Evolutionary conservation across 1,140 invertebrate species (phyloP).

Genomic region (Manduca sexta): DNA sequence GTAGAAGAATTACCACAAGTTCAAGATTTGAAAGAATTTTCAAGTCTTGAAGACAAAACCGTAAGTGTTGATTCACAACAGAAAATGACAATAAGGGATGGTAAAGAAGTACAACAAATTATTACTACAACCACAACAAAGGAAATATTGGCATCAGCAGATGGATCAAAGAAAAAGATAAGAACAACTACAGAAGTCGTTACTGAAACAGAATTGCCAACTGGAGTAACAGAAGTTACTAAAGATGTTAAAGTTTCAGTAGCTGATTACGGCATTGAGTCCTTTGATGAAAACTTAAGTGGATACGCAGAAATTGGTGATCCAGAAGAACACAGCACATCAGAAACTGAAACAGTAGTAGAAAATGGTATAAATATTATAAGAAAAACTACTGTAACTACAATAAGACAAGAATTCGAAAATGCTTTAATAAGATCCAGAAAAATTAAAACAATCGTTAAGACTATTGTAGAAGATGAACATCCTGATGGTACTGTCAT

Average conservation of each 20-base stretch:
- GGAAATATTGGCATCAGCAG: conserved; percentile 49
- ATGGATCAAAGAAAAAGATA: conserved; percentile 49
- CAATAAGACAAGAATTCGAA: conserved; percentile 54
- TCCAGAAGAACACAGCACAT: conserved; percentile 35
- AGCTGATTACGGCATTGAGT: conserved; percentile 45
- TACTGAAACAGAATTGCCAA: conserved; percentile 56
- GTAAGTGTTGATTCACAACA: conserved; percentile 50
- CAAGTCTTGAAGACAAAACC: conserved; percentile 45
- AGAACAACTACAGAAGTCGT: conserved; percentile 57
- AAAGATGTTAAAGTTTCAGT: conserved; percentile 66
- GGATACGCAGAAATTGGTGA: conserved; percentile 47
- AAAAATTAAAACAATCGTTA: conserved; percentile 63
- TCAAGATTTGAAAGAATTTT: conserved; percentile 27
- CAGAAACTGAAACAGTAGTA: conserved; percentile 37
- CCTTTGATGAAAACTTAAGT: conserved; percentile 50
- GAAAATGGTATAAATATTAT: conserved; percentile 46
- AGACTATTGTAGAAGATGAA: conserved; percentile 59
- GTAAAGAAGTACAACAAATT: conserved; percentile 51
- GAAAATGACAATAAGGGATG: conserved; percentile 43
- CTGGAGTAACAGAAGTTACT: conserved; percentile 54
- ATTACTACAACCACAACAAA: conserved; percentile 62
- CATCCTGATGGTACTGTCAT: conserved; percentile 64
- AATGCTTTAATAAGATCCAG: conserved; percentile 35
- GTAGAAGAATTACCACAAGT: conserved; percentile 16
- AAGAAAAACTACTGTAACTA: conserved; percentile 55